Evolutionary conservation across 2,888 invertebrate species (phyloP).

Genomic region (Drosophila suboccidentalis): DNA sequence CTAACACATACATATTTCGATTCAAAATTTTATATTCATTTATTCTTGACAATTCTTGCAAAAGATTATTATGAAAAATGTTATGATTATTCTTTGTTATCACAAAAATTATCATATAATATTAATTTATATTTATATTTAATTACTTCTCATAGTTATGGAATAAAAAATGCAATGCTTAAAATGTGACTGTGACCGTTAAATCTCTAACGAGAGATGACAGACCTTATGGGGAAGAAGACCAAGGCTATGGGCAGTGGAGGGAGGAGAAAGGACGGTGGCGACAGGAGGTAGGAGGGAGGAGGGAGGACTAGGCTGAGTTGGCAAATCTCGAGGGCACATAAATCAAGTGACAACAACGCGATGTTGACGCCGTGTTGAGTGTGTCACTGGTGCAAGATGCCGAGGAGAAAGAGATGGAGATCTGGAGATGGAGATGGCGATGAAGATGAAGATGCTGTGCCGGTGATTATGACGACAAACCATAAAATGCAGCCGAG

Average conservation of each 20-base stretch:
- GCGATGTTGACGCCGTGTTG: constrained; percentile 38
- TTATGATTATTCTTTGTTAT: too few relatives aligned
- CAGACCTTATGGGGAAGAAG: not conserved
- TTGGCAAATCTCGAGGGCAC: constrained; percentile 17
- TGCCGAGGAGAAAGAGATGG: not conserved
- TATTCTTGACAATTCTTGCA: too few relatives aligned
- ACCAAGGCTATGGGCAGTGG: not conserved
- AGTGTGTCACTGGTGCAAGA: constrained; percentile 66
- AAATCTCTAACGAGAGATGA: not conserved
- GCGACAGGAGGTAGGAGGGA: too few relatives aligned
- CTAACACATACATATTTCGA: too few relatives aligned
- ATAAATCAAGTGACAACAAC: constrained; percentile 66
- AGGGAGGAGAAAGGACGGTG: too few relatives aligned
- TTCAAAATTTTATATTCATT: too few relatives aligned
- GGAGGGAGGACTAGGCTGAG: not conserved
- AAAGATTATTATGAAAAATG: too few relatives aligned
- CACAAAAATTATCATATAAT: too few relatives aligned
- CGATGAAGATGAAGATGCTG: constrained; percentile 53
- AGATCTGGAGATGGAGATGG: not conserved
- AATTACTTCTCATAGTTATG: too few relatives aligned
- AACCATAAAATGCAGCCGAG: constrained; percentile 72
- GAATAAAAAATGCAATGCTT: not conserved
- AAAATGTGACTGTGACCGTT: not conserved
- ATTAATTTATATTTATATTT: too few relatives aligned
- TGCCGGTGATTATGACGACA: constrained; percentile 76